These are phyloP conservation scores for Eclectus roratus DNA, from an alignment of 2,113 vertebrate genomes.

Conservation along the genomic window DNA sequence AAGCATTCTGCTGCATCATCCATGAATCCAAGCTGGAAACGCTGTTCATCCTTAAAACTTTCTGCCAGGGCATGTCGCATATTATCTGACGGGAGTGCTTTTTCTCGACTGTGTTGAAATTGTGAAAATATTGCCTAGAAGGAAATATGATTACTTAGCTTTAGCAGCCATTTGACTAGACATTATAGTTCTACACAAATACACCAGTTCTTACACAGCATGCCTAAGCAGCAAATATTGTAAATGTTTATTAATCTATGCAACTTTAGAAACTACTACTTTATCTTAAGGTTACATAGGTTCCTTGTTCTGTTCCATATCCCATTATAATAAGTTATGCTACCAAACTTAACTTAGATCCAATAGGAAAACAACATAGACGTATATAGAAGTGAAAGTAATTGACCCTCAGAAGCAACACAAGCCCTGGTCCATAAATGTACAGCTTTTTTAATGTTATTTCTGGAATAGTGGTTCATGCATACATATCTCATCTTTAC, in stretches of 20 bases:
- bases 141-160: background rate
- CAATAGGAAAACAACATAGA: background rate
- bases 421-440: background rate
- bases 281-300: background rate
- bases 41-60: slow-evolving; percentile 96
- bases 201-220: background rate
- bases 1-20: slow-evolving; percentile 98
- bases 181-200: background rate
- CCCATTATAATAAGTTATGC: background rate
- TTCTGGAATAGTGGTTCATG: background rate
- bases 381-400: background rate
- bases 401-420: background rate
- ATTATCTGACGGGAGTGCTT: slow-evolving; percentile 94
- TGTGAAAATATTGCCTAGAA: slow-evolving; percentile 91
- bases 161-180: background rate
- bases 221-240: background rate
- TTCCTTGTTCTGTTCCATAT: background rate
- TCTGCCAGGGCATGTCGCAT: slow-evolving; percentile 93
- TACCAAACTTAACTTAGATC: background rate
- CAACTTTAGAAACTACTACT: background rate
- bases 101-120: slow-evolving; percentile 93
- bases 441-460: background rate
- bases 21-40: slow-evolving; percentile 98
- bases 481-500: background rate
- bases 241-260: background rate